phyloP scores from a whole-genome alignment of 2,888 invertebrate genomes.

The Ormia ochracea region DNA sequence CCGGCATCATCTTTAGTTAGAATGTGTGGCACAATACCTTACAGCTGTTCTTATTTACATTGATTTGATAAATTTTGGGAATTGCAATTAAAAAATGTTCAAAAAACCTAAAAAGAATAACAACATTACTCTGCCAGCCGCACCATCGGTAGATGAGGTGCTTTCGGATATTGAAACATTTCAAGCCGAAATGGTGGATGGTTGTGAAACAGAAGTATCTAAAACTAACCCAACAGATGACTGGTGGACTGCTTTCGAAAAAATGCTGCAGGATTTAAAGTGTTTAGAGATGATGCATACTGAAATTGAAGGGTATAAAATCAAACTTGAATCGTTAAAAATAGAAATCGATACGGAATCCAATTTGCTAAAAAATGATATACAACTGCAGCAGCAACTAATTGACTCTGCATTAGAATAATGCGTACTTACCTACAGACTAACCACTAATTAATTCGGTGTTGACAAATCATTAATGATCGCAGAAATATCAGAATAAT shows the following conservation, averaged over 20 bases:
- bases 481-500: too few relatives aligned
- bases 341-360: conserved; percentile 70
- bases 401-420: conserved; percentile 48
- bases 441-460: not conserved
- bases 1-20: not conserved
- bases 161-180: conserved; percentile 74
- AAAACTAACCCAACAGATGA: conserved; percentile 61
- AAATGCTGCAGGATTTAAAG: conserved; percentile 71
- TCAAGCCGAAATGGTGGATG: conserved; percentile 64
- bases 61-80: not conserved
- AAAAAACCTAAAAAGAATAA: conserved; percentile 66
- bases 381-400: conserved; percentile 66
- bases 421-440: not conserved
- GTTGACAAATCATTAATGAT: too few relatives aligned
- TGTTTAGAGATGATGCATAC: conserved; percentile 69
- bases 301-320: conserved; percentile 68
- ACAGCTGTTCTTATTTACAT: conserved; percentile 1
- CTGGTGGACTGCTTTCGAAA: conserved; percentile 75
- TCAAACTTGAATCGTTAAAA: conserved; percentile 68
- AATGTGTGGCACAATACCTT: not conserved
- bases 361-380: conserved; percentile 68
- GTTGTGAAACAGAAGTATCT: conserved; percentile 38
- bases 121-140: conserved; percentile 65
- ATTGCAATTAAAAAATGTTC: conserved; percentile 65
- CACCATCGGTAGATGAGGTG: conserved; percentile 70